Evolutionary conservation across 2,888 invertebrate species (phyloP).

Genomic region (Ophion slaviceki): DNA sequence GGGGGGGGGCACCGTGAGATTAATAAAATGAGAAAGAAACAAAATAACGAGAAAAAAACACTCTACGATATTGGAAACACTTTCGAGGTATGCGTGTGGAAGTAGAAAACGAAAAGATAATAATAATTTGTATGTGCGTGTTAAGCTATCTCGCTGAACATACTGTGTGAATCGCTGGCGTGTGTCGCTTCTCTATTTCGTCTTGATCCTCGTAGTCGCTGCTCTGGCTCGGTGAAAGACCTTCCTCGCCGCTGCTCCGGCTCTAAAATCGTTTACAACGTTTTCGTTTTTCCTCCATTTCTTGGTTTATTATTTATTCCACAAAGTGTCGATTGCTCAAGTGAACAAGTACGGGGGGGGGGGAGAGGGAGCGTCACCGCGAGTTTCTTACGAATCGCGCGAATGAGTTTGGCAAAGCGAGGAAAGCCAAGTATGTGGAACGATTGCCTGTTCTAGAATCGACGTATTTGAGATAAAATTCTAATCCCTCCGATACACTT

Average conservation of each 20-base stretch:
- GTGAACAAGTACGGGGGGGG: background rate
- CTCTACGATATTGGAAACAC: slow-evolving; percentile 22
- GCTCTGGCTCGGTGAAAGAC: slow-evolving; percentile 88
- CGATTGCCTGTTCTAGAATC: background rate
- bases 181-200: slow-evolving; percentile 86
- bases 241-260: slow-evolving; percentile 86
- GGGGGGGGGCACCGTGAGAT: background rate
- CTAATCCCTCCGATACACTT: background rate
- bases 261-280: slow-evolving; percentile 80
- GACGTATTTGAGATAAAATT: background rate
- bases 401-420: slow-evolving; percentile 19
- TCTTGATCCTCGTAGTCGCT: slow-evolving; percentile 90
- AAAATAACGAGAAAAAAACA: background rate
- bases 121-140: slow-evolving; percentile 33
- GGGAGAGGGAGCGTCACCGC: background rate
- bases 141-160: slow-evolving; percentile 78
- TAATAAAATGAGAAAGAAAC: background rate
- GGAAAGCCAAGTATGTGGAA: background rate
- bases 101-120: slow-evolving; percentile 42
- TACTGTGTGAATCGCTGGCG: slow-evolving; percentile 88
- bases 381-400: slow-evolving; percentile 16
- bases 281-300: slow-evolving; percentile 40
- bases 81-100: slow-evolving; percentile 26
- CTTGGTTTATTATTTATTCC: background rate
- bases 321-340: background rate